phyloP scores from a whole-genome alignment of 2,888 invertebrate species.

The Morpho helenor region DNA sequence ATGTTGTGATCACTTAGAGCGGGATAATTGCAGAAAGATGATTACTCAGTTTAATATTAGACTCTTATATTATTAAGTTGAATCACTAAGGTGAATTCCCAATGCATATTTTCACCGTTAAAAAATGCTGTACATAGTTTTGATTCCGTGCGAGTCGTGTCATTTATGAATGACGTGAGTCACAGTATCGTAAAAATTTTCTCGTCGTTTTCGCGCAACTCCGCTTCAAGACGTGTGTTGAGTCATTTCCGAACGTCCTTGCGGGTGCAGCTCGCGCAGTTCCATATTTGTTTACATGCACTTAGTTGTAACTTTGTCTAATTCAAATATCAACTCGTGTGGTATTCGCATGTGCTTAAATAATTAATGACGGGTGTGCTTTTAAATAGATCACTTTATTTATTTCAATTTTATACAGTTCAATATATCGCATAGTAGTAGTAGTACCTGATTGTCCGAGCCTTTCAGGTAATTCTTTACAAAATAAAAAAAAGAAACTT shows the following conservation, averaged over 20 bases:
- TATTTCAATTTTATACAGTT: too few species aligned
- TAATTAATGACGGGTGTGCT: not conserved
- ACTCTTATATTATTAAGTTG: constrained; percentile 11
- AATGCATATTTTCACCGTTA: constrained; percentile 29
- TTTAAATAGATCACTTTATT: too few species aligned
- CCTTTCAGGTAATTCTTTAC: too few species aligned
- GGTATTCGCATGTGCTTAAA: not conserved
- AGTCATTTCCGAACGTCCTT: constrained; percentile 51
- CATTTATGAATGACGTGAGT: constrained; percentile 17
- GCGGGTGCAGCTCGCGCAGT: constrained; percentile 31
- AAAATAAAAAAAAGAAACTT: too few species aligned
- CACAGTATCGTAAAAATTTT: constrained; percentile 13
- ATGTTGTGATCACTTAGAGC: too few species aligned
- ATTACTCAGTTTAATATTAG: too few species aligned
- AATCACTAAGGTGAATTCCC: constrained; percentile 31
- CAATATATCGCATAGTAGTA: too few species aligned
- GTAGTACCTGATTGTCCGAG: too few species aligned
- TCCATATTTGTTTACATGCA: constrained; percentile 29
- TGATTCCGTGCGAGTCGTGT: constrained; percentile 13
- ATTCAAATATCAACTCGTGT: constrained; percentile 14
- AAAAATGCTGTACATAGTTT: constrained; percentile 17
- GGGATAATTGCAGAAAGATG: too few species aligned
- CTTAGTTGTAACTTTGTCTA: constrained; percentile 33
- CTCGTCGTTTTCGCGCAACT: constrained; percentile 4
- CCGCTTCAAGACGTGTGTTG: constrained; percentile 32